Conservation (phyloP, 2,113 vertebrate genomes). For the Ia io region DNA sequence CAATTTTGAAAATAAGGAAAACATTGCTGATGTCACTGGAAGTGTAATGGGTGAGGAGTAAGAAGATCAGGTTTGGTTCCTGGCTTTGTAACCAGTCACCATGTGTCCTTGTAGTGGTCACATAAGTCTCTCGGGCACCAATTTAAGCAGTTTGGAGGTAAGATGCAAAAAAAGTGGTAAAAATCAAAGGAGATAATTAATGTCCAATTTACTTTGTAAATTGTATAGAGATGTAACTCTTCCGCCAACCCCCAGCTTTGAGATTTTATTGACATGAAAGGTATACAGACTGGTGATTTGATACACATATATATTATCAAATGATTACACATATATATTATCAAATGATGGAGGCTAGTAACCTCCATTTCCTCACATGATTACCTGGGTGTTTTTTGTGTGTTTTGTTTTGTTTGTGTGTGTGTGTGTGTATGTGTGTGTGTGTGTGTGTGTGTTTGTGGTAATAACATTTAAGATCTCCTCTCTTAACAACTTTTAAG, state of each 20-base stretch:
- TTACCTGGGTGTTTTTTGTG: background rate
- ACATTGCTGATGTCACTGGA: background rate
- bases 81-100: background rate
- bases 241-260: background rate
- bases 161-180: background rate
- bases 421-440: background rate
- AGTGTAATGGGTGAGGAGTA: fast-evolving
- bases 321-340: background rate
- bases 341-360: background rate
- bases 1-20: background rate
- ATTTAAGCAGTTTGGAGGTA: background rate
- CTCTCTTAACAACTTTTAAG: background rate
- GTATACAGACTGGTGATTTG: background rate
- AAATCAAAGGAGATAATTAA: background rate
- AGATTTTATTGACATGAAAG: background rate
- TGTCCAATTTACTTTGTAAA: background rate
- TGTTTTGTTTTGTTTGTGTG: background rate
- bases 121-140: background rate
- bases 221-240: background rate
- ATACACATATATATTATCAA: background rate
- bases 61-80: background rate
- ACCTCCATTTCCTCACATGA: background rate
- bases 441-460: background rate
- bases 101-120: background rate
- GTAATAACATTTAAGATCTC: background rate